Evolutionary conservation across 1,140 invertebrate species (phyloP), one percentile per base, ranked within the genome.

Genomic region (Ceratina japonica): DNA sequence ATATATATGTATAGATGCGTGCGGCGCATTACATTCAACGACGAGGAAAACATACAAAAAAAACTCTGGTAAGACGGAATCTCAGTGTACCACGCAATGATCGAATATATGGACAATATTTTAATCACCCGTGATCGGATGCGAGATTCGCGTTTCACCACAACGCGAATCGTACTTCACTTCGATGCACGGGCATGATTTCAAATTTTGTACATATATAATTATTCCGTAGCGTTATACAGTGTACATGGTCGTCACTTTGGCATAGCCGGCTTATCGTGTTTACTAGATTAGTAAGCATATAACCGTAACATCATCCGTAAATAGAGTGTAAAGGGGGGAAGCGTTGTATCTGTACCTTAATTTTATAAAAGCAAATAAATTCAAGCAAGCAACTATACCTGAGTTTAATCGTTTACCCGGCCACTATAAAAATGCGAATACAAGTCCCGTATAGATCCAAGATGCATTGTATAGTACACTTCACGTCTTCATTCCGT

Each of bases 291-390:
- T 83, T 73, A 82, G 52, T 87, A 85, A 79, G 62, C 71, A 37
- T 80, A 79, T 83, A 31, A 31, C 78, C 37, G 37, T 44, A 44
- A 63, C 61, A 81, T 83, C 74, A 70, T 58, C 16, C 16, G 15
- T 75, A 69, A 83, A 16, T 44, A 44, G 37, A 44, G 10, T 44
- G 37, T 44, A 84, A 76, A 70, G 82, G 79, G 74, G 65, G 82
- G 71, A 80, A 85, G 79, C 77, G 81, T 88, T 84, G 76, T 88
- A 82, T 85, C 84, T 90, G 86, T 89, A 87, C 72, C 74, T 86
- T 88, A 81, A 88, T 91, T 91, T 91, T 91, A 84, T 90, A 91
- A 88, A 80, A 86, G 64, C 85, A 87, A 88, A 90, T 90, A 89
- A 91, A 90, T 83, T 83, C 81, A 88, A 44, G 87, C 84, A 88